Base-by-base conservation (phyloP, 2,888 invertebrate species). In the Tortrix viridana region DNA sequence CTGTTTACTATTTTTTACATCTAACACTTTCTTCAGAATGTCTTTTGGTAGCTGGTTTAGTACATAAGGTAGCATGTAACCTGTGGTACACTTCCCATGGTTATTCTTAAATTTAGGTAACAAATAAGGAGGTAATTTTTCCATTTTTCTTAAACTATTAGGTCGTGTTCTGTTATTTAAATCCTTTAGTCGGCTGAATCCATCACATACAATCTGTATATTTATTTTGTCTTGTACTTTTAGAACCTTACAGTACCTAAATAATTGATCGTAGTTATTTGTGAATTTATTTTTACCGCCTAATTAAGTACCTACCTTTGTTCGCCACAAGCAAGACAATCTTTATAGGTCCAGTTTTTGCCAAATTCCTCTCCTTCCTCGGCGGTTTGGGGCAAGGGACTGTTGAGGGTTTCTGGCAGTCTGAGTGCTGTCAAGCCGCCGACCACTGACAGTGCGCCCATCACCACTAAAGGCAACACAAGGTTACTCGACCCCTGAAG, bases 321-420 rank as follows among this genome's bases (percentile, higher is more conserved):
- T 58, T 95, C 95, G 38, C 95, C 92, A 77, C 97, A 97, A 60
- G 93, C 92, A 65, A 95, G 88, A 74, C 96, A 97, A 80, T 97
- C 96, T 37, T 94, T 92, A 68, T 95, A 93, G 0, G 94, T 94
- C 95, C 97, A 97, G 74, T 96, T 93, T 82, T 96, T 96, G 37
- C 97, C 97, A 77, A 97, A 97, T 73, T 95, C 94, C 82, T 97
- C 97, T 1, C 97, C 97, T 81, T 98, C 97, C 80, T 96, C 97
- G 6, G 97, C 93, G 0, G 97, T 97, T 85, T 97, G 97, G 0
- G 97, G 97, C 67, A 98, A 82, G 3, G 95, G 94, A 74, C 96
- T 94, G 79, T 97, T 96, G 37, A 97, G 85, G 0, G 97, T 98
- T 90, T 98, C 97, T 0, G 97, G 97, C 67, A 98, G 84, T 19